Percentiles rank a stretch among this genome's conserved stretches.
phyloP scores from a whole-genome alignment of 2,888 invertebrate species.

The Epirrhoe alternata region DNA sequence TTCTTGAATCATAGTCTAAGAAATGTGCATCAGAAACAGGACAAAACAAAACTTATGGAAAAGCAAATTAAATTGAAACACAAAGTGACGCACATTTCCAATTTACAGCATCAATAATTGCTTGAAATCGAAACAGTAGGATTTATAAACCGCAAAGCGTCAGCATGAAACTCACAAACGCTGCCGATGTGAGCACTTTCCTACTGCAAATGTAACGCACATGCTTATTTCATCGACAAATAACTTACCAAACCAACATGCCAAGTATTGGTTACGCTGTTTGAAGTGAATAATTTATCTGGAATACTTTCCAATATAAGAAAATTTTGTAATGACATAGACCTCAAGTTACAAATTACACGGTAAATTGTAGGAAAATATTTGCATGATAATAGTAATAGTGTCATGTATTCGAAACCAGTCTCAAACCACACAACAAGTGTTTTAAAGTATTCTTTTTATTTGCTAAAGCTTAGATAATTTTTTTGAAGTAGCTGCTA shows the following conservation, averaged over 20 bases:
- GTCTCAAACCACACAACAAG: too few relatives aligned
- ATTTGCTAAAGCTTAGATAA: too few relatives aligned
- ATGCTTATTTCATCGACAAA: conserved; percentile 23
- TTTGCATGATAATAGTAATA: not conserved
- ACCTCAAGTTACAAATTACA: not conserved
- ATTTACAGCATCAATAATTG: not conserved
- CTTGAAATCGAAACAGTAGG: not conserved
- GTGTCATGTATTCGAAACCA: too few relatives aligned
- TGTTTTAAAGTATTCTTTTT: too few relatives aligned
- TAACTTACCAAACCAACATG: conserved; percentile 3
- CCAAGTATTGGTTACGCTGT: conserved; percentile 7
- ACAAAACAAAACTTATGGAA: too few relatives aligned
- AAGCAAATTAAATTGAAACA: too few relatives aligned
- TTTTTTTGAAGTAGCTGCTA: too few relatives aligned
- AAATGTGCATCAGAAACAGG: not conserved
- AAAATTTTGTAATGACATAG: conserved; percentile 5
- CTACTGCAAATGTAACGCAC: conserved; percentile 1
- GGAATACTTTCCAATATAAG: conserved; percentile 23
- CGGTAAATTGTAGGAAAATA: not conserved
- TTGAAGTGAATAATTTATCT: conserved; percentile 17
- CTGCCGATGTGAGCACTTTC: not conserved
- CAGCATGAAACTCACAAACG: not conserved
- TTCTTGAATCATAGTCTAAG: not conserved
- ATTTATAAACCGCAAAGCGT: not conserved
- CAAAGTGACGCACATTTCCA: not conserved